These are phyloP conservation scores for Tragelaphus buxtoni DNA, from an alignment of 2,113 vertebrate genomes.

Conservation along the genomic window DNA sequence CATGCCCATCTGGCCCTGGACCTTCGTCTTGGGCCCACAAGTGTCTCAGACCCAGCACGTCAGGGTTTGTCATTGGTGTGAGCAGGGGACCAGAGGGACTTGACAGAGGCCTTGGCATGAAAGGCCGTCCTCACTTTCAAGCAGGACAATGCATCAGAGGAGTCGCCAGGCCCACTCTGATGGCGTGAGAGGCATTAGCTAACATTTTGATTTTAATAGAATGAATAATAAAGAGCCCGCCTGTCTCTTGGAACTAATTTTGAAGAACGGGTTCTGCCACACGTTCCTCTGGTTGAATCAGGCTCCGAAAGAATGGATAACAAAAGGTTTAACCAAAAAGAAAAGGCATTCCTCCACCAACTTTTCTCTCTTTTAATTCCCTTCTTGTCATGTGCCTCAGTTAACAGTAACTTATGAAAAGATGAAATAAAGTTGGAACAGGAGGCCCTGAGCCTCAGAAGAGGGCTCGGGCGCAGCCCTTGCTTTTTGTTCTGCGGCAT, in stretches of 20 bases:
- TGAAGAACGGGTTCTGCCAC: constrained; percentile 68
- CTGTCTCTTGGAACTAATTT: constrained; percentile 77
- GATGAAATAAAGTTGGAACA: constrained; percentile 71
- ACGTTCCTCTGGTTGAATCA: constrained; percentile 54
- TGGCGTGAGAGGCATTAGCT: constrained; percentile 66
- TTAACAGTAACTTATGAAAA: constrained; percentile 72
- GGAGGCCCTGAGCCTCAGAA: constrained; percentile 62
- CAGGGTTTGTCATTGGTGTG: constrained; percentile 60
- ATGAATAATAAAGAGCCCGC: constrained; percentile 79
- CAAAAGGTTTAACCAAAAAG: constrained; percentile 69
- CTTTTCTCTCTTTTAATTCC: constrained; percentile 73
- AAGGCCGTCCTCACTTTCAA: constrained; percentile 79
- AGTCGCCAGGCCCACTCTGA: constrained; percentile 54
- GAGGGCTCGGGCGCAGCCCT: neutral
- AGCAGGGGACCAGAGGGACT: constrained; percentile 59
- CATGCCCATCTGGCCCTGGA: neutral
- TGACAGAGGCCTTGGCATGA: constrained; percentile 68
- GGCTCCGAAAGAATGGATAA: constrained; percentile 68
- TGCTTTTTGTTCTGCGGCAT: constrained; percentile 24
- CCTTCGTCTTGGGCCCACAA: constrained; percentile 67
- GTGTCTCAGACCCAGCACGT: constrained; percentile 67
- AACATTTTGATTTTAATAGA: constrained; percentile 76
- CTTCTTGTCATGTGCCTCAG: constrained; percentile 67
- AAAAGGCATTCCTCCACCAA: constrained; percentile 64
- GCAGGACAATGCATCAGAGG: constrained; percentile 79